These are phyloP conservation scores for Chionodraco myersi DNA, from an alignment of 2,113 vertebrate species.

Conservation along the genomic window DNA sequence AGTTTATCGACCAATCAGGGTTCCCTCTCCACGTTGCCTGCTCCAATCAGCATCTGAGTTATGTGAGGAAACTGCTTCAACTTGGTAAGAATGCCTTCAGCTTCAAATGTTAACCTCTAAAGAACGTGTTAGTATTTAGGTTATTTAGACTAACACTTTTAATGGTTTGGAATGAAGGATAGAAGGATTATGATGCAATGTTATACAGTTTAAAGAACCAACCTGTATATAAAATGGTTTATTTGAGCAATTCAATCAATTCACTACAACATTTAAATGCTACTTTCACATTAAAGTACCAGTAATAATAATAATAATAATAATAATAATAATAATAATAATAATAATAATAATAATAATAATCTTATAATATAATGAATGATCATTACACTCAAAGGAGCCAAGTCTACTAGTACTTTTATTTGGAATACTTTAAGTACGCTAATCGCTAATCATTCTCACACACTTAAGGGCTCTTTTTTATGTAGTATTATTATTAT, in stretches of 20 bases:
- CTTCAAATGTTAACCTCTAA: neutral
- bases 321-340: neutral
- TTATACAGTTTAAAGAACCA: too few species aligned
- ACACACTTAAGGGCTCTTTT: neutral
- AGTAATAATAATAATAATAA: neutral
- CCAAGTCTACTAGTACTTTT: neutral
- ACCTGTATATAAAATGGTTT: too few species aligned
- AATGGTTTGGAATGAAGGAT: too few species aligned
- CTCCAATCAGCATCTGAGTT: constrained; percentile 82
- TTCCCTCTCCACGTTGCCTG: constrained; percentile 89
- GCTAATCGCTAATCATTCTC: neutral
- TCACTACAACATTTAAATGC: too few species aligned
- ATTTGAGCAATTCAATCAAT: too few species aligned
- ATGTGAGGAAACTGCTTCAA: constrained; percentile 87
- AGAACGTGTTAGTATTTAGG: too few species aligned
- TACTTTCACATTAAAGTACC: neutral
- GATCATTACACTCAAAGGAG: too few species aligned
- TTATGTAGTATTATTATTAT: neutral
- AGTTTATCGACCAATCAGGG: constrained; percentile 81
- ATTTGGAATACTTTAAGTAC: neutral
- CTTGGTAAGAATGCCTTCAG: constrained; percentile 80
- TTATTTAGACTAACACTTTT: too few species aligned
- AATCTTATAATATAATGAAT: neutral
- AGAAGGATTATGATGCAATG: too few species aligned
- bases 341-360: neutral